Conservation (phyloP, 2,113 vertebrate genomes). For the Bubo scandiacus region DNA sequence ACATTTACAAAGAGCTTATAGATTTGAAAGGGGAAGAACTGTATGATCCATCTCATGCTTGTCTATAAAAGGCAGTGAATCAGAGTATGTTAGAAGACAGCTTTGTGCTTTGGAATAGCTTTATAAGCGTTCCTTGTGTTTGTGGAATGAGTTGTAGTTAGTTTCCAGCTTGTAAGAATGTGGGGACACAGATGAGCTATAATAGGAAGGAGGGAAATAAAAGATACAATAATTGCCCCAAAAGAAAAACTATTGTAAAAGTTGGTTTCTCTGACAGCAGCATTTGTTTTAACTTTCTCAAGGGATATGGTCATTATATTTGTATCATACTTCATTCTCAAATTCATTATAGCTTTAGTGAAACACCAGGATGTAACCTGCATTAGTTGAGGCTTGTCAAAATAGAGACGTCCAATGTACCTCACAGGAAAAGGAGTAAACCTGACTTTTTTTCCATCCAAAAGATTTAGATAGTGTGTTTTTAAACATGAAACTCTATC, state of each 20-base stretch:
- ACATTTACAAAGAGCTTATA: slow-evolving; percentile 44
- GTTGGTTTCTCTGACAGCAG: slow-evolving; percentile 15
- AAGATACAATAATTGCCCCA: background rate
- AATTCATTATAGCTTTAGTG: background rate
- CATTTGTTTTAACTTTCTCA: slow-evolving; percentile 12
- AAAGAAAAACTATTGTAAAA: background rate
- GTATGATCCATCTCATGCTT: background rate
- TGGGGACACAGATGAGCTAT: background rate
- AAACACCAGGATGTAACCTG: slow-evolving; percentile 14
- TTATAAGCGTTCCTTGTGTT: background rate
- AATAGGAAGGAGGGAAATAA: background rate
- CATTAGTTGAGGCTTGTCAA: background rate
- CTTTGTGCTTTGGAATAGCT: slow-evolving; percentile 12
- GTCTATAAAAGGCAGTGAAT: slow-evolving; percentile 1
- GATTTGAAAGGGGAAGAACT: slow-evolving; percentile 24
- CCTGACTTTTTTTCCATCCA: background rate
- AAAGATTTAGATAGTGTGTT: background rate
- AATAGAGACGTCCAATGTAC: background rate
- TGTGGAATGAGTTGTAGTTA: background rate
- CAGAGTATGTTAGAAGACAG: slow-evolving; percentile 15
- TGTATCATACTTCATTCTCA: background rate
- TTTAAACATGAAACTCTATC: background rate
- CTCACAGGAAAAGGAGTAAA: background rate
- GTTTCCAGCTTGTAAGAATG: background rate
- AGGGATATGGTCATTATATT: background rate